Conservation (phyloP, 1,140 invertebrate genomes). For the Caerostris extrusa region DNA sequence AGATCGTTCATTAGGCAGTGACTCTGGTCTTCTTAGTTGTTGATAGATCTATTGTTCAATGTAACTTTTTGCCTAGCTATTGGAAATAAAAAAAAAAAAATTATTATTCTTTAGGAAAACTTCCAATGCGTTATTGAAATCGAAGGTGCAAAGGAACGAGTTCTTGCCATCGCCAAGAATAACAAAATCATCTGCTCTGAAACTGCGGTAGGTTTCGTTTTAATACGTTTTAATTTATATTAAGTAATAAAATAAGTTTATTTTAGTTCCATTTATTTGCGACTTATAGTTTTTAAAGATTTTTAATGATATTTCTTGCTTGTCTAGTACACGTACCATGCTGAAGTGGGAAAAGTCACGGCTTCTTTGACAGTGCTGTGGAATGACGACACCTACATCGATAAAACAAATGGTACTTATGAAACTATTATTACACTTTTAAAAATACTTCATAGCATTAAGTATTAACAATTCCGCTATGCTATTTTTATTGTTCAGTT, state of each 20-base stretch:
- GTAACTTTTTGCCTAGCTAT: background rate
- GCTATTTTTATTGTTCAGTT: background rate
- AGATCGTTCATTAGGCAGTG: too few species aligned
- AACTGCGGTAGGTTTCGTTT: constrained; percentile 85
- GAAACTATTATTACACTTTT: constrained; percentile 48
- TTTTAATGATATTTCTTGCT: background rate
- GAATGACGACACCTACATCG: constrained; percentile 95
- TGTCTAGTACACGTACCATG: constrained; percentile 91
- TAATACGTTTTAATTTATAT: background rate
- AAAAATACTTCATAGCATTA: background rate
- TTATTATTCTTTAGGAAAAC: constrained; percentile 76
- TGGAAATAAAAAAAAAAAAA: background rate
- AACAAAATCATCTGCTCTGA: constrained; percentile 92
- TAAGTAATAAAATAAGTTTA: too few species aligned
- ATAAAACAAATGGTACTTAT: constrained; percentile 89
- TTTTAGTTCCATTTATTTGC: background rate
- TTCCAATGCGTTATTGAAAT: constrained; percentile 95
- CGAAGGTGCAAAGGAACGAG: constrained; percentile 92
- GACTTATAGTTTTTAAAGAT: background rate
- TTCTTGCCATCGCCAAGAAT: constrained; percentile 91
- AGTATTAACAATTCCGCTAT: background rate
- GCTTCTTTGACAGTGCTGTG: constrained; percentile 95
- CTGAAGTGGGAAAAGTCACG: constrained; percentile 90
- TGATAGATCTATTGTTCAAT: background rate
- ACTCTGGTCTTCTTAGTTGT: background rate